phyloP scores from a whole-genome alignment of 1,140 invertebrate genomes.

The Drosophila sechellia region DNA sequence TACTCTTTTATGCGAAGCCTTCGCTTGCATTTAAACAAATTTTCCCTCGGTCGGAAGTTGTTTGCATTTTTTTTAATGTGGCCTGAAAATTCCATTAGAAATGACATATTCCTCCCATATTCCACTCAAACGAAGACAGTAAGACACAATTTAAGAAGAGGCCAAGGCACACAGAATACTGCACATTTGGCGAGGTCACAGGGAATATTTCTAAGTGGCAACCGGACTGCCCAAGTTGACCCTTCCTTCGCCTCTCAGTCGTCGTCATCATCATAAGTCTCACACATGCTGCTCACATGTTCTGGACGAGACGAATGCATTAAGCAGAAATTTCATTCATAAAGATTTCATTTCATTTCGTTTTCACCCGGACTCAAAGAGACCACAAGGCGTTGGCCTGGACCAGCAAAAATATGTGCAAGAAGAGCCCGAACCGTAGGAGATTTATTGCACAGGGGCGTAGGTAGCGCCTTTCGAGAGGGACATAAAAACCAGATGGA shows the following conservation, averaged over 20 bases:
- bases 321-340: conserved; percentile 74
- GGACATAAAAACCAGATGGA: conserved; percentile 10
- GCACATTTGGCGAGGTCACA: conserved; percentile 30
- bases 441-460: conserved; percentile 35
- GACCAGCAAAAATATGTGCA: conserved; percentile 30
- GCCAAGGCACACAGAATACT: conserved; percentile 15
- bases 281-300: conserved; percentile 70
- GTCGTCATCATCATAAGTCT: conserved; percentile 11
- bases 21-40: conserved; percentile 49
- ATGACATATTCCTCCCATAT: conserved; percentile 37
- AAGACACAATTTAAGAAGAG: conserved; percentile 35
- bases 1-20: conserved; percentile 44
- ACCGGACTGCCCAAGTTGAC: conserved; percentile 34
- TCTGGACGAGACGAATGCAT: conserved; percentile 59
- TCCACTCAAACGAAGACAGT: conserved; percentile 18
- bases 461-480: conserved; percentile 19
- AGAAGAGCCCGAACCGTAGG: conserved; percentile 7
- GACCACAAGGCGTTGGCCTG: conserved; percentile 50
- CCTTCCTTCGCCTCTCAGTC: conserved; percentile 12
- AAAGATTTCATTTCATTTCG: conserved; percentile 70
- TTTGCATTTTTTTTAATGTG: conserved; percentile 46
- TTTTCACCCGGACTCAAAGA: conserved; percentile 42
- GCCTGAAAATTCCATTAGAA: conserved; percentile 59
- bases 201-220: conserved; percentile 13
- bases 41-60: conserved; percentile 56